Evolutionary conservation across 1,140 invertebrate genomes (phyloP).

Genomic region (Adelges cooleyi): DNA sequence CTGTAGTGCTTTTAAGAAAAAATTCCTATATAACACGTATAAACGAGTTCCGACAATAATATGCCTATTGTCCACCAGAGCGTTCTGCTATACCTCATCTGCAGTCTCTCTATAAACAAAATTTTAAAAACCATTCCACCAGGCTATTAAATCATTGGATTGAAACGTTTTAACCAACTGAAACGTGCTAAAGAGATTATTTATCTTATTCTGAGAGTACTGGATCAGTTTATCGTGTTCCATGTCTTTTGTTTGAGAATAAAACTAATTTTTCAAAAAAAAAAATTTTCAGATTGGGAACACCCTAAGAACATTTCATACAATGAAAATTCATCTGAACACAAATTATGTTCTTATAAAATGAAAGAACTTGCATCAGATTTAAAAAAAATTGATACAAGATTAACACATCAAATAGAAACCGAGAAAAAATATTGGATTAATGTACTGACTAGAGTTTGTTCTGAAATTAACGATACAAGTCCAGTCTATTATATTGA

Average conservation of each 20-base stretch:
- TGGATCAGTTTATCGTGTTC: neutral
- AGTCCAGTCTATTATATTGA: no score
- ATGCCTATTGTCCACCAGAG: no score
- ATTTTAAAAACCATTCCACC: no score
- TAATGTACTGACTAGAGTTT: constrained; percentile 4
- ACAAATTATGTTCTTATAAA: neutral
- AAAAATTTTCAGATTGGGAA: constrained; percentile 1
- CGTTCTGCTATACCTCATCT: no score
- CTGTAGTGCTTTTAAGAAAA: no score
- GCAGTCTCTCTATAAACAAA: no score
- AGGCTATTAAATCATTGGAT: no score
- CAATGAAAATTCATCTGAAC: constrained; percentile 2
- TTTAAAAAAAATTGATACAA: constrained; percentile 1
- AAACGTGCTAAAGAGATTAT: constrained; percentile 4
- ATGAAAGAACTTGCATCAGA: neutral
- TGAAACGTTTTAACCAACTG: neutral
- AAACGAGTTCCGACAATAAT: no score
- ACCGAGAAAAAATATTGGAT: constrained; percentile 1
- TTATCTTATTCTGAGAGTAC: constrained; percentile 3
- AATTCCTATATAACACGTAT: no score
- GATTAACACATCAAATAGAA: constrained; percentile 5
- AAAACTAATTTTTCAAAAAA: neutral
- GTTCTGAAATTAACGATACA: neutral
- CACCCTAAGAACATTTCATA: neutral
- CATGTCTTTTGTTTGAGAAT: constrained; percentile 8